A percentile compares a stretch with the other conserved stretches of the same genome.
phyloP scores from a whole-genome alignment of 2,113 vertebrate species.

The Himantopus leucocephalus region DNA sequence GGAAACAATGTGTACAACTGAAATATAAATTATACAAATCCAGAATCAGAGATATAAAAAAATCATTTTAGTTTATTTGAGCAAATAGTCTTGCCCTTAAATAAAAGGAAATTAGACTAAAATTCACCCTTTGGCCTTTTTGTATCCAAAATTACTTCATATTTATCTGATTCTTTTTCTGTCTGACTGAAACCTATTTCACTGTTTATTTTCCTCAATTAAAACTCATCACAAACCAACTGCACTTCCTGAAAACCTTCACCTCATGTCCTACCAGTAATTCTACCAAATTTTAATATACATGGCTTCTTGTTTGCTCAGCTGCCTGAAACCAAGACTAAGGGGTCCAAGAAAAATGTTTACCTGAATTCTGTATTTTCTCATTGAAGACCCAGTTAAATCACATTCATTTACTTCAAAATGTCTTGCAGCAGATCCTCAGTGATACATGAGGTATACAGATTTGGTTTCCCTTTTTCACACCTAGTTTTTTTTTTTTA shows the following conservation, averaged over 20 bases:
- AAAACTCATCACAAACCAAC: background rate
- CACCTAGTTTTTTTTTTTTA: background rate
- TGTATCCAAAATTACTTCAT: background rate
- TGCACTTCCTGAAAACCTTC: background rate
- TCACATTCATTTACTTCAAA: background rate
- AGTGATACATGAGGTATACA: background rate
- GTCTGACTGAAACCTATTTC: background rate
- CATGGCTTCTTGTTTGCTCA: background rate
- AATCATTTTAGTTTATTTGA: background rate
- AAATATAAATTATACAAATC: constrained; percentile 15
- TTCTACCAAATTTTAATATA: background rate
- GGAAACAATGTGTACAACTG: constrained; percentile 20
- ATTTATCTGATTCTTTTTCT: background rate
- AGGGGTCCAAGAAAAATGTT: background rate
- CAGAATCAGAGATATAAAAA: background rate
- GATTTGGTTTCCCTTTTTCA: background rate
- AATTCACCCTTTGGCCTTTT: background rate
- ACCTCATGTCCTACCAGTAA: background rate
- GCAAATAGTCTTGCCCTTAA: background rate
- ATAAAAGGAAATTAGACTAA: constrained; percentile 18
- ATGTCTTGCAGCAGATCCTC: background rate
- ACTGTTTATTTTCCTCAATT: background rate
- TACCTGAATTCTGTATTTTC: background rate
- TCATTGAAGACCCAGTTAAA: background rate
- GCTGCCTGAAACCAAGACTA: background rate